Evolutionary conservation across 2,797 vertebrate species (phyloP), one percentile per base, ranked within the genome.

Genomic region (Ctenopoma kingsleyae): DNA sequence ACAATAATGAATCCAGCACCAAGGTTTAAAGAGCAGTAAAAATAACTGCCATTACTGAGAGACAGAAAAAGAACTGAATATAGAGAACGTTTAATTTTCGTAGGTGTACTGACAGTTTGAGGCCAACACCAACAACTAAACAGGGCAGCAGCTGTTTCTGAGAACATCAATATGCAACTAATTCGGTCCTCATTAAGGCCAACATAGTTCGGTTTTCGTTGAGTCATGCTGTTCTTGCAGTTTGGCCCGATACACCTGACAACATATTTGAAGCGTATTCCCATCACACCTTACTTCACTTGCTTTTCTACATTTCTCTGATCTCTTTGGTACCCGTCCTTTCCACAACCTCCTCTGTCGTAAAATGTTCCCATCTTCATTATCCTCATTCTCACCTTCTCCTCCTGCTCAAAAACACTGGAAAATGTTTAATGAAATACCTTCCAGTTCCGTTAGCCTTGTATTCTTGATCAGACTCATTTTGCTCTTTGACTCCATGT

Each of bases 101-200:
- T 52, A 78, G 71, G 80, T 81, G 71, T n/a, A 4, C 76, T 87
- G 81, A 87, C 89, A 88, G 87, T 88, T 90, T 84, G 86, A 88
- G 86, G 87, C 71, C 85, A 82, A 50, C 68, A 59, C 25, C 52
- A 40, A 73, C 57, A 20, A 69, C 54, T 52, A 41, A 36, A 36
- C 11, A 12, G 8, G 1, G 8, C 60, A 61, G 80, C 78, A 50
- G 81, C 72, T 83, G 82, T 52, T 68, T 55, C 52, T 2, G 36
- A 82, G 65, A 50, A 35, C 80, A 47, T 74, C 71, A 64, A 50
- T 20, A 61, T 56, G 3, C 25, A 20, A 27, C 23, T 38, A 7
- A 5, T 67, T 41, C 27, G 25, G 25, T 58, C 55, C 86, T 87
- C 77, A 76, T 82, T 80, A 83, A 32, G 49, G 38, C 66, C 54